A percentile compares a stretch with the other conserved stretches of the same genome.
Evolutionary conservation across 92 coral and sea anemone genomes (phyloP).

Genomic region (Zoanthus solanderi): DNA sequence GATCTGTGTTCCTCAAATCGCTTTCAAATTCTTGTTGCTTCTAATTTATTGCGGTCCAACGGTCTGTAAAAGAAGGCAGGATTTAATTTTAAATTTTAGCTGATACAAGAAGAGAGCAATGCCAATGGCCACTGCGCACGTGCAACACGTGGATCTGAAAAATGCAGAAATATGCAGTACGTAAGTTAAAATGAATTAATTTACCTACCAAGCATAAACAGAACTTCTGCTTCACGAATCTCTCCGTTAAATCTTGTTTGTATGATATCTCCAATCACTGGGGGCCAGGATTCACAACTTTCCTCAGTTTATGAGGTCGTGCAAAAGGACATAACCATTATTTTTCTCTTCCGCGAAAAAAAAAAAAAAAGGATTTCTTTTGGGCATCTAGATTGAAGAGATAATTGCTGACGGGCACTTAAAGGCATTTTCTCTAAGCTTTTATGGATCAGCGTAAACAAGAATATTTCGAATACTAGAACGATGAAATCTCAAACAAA

Average conservation of each 20-base stretch:
- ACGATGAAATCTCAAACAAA: no score
- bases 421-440: not conserved
- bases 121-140: no score
- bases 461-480: no score
- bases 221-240: not conserved
- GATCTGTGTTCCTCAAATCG: not conserved
- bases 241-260: not conserved
- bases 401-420: slow-evolving; percentile 19
- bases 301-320: not conserved
- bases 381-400: not conserved
- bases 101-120: no score
- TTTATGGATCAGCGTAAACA: no score
- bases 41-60: not conserved
- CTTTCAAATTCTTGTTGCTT: not conserved
- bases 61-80: not conserved
- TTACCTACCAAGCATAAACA: not conserved
- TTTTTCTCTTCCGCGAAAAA: not conserved
- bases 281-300: not conserved
- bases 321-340: slow-evolving; percentile 3
- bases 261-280: not conserved
- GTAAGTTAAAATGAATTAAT: not conserved
- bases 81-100: not conserved
- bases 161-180: no score
- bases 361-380: not conserved
- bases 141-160: no score